Conservation (phyloP, 2,888 invertebrate genomes). For the Euzetes globulus region DNA sequence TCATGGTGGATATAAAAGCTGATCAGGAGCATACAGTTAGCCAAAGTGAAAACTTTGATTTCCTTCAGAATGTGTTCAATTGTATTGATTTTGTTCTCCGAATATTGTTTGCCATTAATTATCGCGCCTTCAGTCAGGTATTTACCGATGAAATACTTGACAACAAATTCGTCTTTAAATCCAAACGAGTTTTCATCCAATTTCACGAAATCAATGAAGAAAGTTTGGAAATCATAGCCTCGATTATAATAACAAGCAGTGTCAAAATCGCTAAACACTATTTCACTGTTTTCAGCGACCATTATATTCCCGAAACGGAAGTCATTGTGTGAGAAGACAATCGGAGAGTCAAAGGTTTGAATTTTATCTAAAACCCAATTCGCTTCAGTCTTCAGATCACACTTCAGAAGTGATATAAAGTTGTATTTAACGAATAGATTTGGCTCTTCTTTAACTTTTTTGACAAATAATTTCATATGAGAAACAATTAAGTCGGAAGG, state of each 20-base stretch:
- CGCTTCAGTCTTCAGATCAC: constrained; percentile 1
- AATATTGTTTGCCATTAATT: too few relatives aligned
- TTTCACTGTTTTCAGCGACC: background rate
- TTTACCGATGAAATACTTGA: too few relatives aligned
- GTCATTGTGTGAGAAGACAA: constrained; percentile 15
- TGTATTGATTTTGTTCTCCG: too few relatives aligned
- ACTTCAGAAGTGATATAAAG: background rate
- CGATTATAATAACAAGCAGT: background rate
- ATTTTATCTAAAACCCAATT: constrained; percentile 3
- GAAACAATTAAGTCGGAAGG: background rate
- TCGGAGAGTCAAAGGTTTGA: background rate
- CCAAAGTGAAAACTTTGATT: too few relatives aligned
- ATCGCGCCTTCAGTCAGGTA: too few relatives aligned
- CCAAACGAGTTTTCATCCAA: background rate
- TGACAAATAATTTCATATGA: background rate
- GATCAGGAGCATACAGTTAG: background rate
- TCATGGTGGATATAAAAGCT: too few relatives aligned
- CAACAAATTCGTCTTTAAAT: too few relatives aligned
- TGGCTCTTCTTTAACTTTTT: background rate
- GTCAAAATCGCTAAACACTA: constrained; percentile 9
- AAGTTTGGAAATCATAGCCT: constrained; percentile 20
- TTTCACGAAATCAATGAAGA: background rate
- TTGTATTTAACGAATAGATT: background rate
- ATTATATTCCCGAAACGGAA: constrained; percentile 18
- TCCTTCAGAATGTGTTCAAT: too few relatives aligned